A percentile compares a stretch with the other conserved stretches of the same genome.
phyloP scores from a whole-genome alignment of 2,113 vertebrate genomes.

The Mirounga angustirostris region DNA sequence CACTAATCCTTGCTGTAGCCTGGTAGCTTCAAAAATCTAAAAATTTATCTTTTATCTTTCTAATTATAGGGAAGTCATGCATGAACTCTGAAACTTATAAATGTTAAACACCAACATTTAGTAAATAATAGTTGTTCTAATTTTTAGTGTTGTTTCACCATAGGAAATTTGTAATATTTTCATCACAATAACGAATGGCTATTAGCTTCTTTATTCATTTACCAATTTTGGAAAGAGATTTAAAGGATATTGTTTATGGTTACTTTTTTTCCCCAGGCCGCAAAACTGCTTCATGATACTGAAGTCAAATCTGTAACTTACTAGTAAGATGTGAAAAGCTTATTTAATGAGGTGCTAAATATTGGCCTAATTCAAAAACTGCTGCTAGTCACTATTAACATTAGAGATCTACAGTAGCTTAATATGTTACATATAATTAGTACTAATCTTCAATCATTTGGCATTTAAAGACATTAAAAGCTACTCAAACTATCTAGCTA shows the following conservation, averaged over 20 bases:
- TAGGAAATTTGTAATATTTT: conserved; percentile 3
- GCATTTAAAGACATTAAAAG: conserved; percentile 74
- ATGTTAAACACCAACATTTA: not conserved
- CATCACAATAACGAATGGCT: not conserved
- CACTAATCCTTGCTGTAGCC: not conserved
- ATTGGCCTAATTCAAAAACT: conserved; percentile 68
- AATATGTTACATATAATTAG: conserved; percentile 73
- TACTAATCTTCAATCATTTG: conserved; percentile 71
- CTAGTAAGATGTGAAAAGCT: conserved; percentile 5
- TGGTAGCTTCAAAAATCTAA: not conserved
- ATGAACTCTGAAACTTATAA: not conserved
- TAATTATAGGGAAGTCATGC: not conserved
- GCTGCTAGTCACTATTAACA: conserved; percentile 60
- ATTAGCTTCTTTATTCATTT: conserved; percentile 10
- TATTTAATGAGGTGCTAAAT: conserved; percentile 59
- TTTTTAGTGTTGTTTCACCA: not conserved
- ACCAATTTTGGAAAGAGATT: not conserved
- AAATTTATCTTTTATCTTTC: not conserved
- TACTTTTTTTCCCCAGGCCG: not conserved
- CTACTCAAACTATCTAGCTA: conserved; percentile 64
- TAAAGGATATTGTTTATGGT: not conserved
- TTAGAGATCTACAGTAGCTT: conserved; percentile 39
- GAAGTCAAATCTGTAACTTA: conserved; percentile 36
- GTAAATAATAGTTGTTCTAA: not conserved
- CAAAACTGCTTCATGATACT: not conserved